Conservation (phyloP, 2,113 vertebrate species). For the Struthidea cinerea region DNA sequence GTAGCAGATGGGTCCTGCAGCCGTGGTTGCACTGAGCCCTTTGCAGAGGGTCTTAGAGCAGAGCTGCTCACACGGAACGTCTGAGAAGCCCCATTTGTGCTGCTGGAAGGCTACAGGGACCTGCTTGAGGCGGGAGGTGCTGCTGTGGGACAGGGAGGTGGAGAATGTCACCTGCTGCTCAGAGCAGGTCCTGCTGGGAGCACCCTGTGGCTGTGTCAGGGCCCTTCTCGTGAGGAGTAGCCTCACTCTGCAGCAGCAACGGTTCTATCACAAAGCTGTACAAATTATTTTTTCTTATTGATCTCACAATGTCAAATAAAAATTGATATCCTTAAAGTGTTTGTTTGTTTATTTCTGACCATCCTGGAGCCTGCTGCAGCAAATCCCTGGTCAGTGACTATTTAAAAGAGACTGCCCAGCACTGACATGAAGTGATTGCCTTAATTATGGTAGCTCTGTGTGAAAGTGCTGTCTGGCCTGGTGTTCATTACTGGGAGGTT, state of each 20-base stretch:
- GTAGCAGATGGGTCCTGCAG: background rate
- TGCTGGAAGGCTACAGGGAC: background rate
- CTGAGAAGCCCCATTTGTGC: background rate
- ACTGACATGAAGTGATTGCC: background rate
- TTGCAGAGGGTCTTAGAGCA: background rate
- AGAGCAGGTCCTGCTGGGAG: background rate
- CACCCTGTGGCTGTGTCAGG: background rate
- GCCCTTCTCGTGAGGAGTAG: background rate
- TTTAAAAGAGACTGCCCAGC: background rate
- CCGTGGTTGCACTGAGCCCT: background rate
- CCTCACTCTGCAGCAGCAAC: slow-evolving; percentile 49
- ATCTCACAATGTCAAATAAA: slow-evolving; percentile 74
- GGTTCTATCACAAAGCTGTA: slow-evolving; percentile 66
- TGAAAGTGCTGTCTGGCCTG: background rate
- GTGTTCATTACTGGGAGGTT: background rate
- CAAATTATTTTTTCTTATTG: slow-evolving; percentile 66
- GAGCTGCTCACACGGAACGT: background rate
- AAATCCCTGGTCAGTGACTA: background rate
- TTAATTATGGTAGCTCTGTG: background rate
- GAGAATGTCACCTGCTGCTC: background rate
- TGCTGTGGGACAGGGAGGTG: background rate
- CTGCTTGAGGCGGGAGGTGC: background rate
- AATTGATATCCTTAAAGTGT: slow-evolving; percentile 59
- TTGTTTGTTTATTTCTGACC: slow-evolving; percentile 5
- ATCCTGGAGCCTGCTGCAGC: background rate